Evolutionary conservation across 1,140 invertebrate species (phyloP).

Genomic region (Mizuhopecten yessoensis): DNA sequence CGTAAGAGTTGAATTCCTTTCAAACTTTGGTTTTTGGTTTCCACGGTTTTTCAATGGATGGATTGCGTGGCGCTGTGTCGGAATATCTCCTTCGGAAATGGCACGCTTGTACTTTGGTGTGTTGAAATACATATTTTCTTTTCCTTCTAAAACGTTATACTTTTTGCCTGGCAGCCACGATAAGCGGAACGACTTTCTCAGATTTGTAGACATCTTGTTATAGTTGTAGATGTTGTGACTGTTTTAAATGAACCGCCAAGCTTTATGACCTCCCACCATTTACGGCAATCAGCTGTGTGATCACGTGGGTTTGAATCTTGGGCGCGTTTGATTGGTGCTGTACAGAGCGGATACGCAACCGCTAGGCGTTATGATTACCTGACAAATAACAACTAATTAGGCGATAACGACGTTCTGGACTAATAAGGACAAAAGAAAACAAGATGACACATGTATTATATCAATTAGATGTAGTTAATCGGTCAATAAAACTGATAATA

Average conservation of each 20-base stretch:
- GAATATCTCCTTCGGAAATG: conserved; percentile 37
- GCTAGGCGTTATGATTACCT: neutral
- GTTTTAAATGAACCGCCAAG: conserved; percentile 57
- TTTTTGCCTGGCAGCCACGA: conserved; percentile 66
- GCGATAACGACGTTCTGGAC: neutral
- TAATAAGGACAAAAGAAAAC: neutral
- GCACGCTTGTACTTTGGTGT: conserved; percentile 59
- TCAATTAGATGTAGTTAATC: neutral
- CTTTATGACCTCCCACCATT: conserved; percentile 12
- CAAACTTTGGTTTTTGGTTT: conserved; percentile 44
- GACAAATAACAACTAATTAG: neutral
- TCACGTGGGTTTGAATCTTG: conserved; percentile 32
- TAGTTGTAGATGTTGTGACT: neutral
- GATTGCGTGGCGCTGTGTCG: conserved; percentile 35
- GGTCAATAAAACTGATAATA: neutral
- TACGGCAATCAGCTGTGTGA: neutral
- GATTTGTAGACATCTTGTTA: conserved; percentile 55
- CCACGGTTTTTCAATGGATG: conserved; percentile 5
- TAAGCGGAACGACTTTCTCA: conserved; percentile 67
- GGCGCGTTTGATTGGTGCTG: conserved; percentile 36
- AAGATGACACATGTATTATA: conserved; percentile 4
- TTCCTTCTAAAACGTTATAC: conserved; percentile 66
- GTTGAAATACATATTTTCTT: conserved; percentile 71
- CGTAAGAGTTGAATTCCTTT: conserved; percentile 65
- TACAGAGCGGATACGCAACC: neutral